phyloP scores from a whole-genome alignment of 30 jellyfish, hydroid and myxozoan species.

The Hydractinia symbiolongicarpus region DNA sequence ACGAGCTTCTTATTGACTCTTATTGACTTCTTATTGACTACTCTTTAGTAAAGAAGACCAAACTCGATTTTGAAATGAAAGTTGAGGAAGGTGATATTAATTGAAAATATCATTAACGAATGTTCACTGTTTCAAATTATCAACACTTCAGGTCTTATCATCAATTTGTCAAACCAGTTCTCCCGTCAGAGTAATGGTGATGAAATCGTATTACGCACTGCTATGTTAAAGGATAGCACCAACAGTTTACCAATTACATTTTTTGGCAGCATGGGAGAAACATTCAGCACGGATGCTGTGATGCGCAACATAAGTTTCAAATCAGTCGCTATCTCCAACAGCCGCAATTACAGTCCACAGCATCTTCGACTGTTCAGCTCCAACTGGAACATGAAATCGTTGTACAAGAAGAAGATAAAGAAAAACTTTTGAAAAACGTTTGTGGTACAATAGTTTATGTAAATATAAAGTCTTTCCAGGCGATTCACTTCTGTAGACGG shows the following conservation, averaged over 20 bases:
- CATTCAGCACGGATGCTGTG: background rate
- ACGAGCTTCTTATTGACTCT: too few species aligned
- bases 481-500: too few species aligned
- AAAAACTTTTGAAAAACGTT: background rate
- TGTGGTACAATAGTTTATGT: too few species aligned
- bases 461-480: too few species aligned
- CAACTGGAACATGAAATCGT: background rate
- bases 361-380: constrained; percentile 2
- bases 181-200: background rate
- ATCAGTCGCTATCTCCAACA: too few species aligned
- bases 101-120: background rate
- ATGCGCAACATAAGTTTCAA: background rate
- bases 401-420: background rate
- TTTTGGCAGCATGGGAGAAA: background rate
- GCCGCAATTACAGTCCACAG: too few species aligned
- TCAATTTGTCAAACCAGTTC: too few species aligned
- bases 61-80: background rate
- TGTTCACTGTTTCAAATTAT: background rate
- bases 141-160: background rate
- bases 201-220: background rate
- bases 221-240: background rate
- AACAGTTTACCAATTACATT: too few species aligned
- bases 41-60: background rate
- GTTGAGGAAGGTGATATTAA: background rate
- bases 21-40: background rate